Evolutionary conservation across 2,888 invertebrate genomes (phyloP).

Genomic region (Phalangium opilio): DNA sequence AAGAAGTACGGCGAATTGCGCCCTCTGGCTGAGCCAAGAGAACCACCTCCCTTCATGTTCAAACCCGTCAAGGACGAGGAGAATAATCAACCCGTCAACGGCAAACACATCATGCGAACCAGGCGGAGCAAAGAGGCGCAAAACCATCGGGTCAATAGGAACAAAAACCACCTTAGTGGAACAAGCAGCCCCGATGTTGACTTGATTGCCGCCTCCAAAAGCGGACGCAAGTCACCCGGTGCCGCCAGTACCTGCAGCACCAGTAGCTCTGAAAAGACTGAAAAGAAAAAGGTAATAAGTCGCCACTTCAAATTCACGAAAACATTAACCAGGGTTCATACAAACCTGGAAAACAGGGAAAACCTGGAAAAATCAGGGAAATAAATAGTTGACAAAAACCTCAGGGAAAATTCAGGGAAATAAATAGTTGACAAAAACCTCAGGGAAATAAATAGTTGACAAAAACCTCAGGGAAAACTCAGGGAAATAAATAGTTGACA

Average conservation of each 20-base stretch:
- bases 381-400: too few species aligned
- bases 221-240: conserved; percentile 29
- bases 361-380: too few species aligned
- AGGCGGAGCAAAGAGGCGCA: conserved; percentile 29
- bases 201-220: conserved; percentile 6
- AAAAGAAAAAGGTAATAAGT: conserved; percentile 16
- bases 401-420: too few species aligned
- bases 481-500: too few species aligned
- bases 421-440: too few species aligned
- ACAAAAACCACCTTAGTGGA: too few species aligned
- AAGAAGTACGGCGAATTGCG: conserved; percentile 59
- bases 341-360: too few species aligned
- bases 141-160: too few species aligned
- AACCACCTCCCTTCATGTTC: conserved; percentile 33
- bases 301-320: conserved; percentile 1
- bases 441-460: too few species aligned
- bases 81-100: conserved; percentile 14
- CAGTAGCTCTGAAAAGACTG: conserved; percentile 24
- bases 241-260: conserved; percentile 30
- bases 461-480: too few species aligned
- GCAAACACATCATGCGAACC: conserved; percentile 31
- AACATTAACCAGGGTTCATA: too few species aligned
- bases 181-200: too few species aligned
- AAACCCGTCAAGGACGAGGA: conserved; percentile 33
- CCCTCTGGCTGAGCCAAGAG: conserved; percentile 30